These are phyloP conservation scores for Coracopsis vasa DNA, from an alignment of 2,113 vertebrate genomes.

Conservation along the genomic window DNA sequence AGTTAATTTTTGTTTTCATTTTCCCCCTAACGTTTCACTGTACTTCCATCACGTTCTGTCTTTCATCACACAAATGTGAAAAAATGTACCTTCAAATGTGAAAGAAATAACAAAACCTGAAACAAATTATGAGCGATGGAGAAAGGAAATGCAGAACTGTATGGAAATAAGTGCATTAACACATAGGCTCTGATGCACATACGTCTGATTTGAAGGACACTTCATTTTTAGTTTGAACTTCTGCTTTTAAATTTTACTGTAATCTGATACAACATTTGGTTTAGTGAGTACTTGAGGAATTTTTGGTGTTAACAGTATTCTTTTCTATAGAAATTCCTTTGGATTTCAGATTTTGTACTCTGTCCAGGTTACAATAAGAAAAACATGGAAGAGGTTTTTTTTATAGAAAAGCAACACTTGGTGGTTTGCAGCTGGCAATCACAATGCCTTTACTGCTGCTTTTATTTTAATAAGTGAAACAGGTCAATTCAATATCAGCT, in stretches of 20 bases:
- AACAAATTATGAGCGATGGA: conserved; percentile 64
- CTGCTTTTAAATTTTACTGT: conserved; percentile 56
- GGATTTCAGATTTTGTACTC: conserved; percentile 61
- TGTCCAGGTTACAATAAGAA: conserved; percentile 70
- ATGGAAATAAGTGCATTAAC: conserved; percentile 58
- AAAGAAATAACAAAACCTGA: conserved; percentile 70
- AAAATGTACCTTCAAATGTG: conserved; percentile 17
- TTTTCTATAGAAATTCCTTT: conserved; percentile 58
- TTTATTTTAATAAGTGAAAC: conserved; percentile 32
- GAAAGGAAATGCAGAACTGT: conserved; percentile 48
- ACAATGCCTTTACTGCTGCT: not conserved
- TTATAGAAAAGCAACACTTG: conserved; percentile 55
- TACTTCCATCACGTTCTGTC: conserved; percentile 28
- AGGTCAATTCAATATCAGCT: not conserved
- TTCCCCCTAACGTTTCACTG: conserved; percentile 9
- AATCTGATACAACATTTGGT: conserved; percentile 46
- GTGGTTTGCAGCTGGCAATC: conserved; percentile 60
- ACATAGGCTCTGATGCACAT: not conserved
- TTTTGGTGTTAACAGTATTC: conserved; percentile 57
- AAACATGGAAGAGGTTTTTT: conserved; percentile 53
- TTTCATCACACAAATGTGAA: conserved; percentile 52
- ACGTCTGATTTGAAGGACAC: conserved; percentile 55
- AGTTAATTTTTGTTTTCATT: conserved; percentile 32
- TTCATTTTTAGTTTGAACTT: conserved; percentile 57
- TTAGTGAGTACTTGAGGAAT: conserved; percentile 42